Base-by-base conservation (phyloP, 2,113 vertebrate genomes). In the Mungos mungo region DNA sequence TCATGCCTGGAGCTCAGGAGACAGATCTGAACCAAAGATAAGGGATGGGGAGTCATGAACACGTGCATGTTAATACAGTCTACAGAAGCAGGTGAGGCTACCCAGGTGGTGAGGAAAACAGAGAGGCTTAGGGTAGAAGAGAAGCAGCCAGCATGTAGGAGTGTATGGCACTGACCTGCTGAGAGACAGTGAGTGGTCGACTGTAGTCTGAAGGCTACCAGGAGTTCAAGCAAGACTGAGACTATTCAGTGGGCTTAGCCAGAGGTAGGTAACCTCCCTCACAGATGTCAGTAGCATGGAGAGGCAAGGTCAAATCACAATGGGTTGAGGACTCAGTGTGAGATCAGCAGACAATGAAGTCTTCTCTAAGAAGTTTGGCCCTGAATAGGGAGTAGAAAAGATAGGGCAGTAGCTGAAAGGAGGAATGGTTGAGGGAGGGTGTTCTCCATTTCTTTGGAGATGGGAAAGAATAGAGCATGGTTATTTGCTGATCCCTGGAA, bases 11-110 rank as follows among this genome's bases (percentile, higher is more conserved):
- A 81, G 77, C 85, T 90, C 69, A 71, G 12, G 54, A 95, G 74
- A 89, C 45, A 96, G 86, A 96, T 47, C 45, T 74, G 60, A 81
- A 16, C 3, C 45, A 47, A 41, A 93, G 91, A 96, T 45, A 92
- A 5, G 29, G 12, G 11, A 4, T 29, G 47, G 3, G 3, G 12
- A 89, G 35, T 69, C 13, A 8, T 15, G 16, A 87, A n/a, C 0
- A 0, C 33, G 0, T 38, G 18, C 0, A 0, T 77, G 25, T 71
- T 18, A 63, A 57, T 41, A 35, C 54, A 14, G 72, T 29, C 19
- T n/a, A 10, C 0, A 7, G 57, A 50, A 81, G 57, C 19, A 47
- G 65, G 50, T 33, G 2, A 45, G 13, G 19, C 50, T 77, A 25
- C 63, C 33, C 74, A 91, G 38, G 11, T 41, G 60, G 18, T 18